Evolutionary conservation across 1,140 invertebrate genomes (phyloP).

Genomic region (Argopecten irradians): DNA sequence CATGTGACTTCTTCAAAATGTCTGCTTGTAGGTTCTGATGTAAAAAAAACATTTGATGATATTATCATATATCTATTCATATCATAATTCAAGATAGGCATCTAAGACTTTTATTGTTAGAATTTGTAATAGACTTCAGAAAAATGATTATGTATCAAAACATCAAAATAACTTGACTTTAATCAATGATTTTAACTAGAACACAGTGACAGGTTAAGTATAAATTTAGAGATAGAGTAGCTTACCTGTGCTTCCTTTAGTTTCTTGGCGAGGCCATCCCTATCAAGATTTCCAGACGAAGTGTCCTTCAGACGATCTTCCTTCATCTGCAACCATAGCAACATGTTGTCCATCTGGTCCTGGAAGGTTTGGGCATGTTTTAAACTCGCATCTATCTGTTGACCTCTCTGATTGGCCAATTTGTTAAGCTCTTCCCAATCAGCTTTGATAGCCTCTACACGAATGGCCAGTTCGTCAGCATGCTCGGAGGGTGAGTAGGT

Average conservation of each 20-base stretch:
- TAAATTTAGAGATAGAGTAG: background rate
- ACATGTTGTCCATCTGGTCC: conserved; percentile 88
- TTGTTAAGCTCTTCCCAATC: conserved; percentile 67
- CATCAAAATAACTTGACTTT: background rate
- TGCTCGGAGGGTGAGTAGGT: conserved; percentile 77
- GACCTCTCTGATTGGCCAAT: conserved; percentile 56
- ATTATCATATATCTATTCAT: background rate
- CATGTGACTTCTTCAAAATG: conserved; percentile 91
- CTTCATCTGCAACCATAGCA: conserved; percentile 91
- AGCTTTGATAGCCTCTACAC: conserved; percentile 59
- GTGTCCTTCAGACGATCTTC: conserved; percentile 90
- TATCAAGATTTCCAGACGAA: conserved; percentile 90
- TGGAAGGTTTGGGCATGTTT: conserved; percentile 95
- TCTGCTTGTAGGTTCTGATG: conserved; percentile 87
- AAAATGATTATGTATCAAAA: background rate
- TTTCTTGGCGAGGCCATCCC: conserved; percentile 91
- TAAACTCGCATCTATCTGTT: conserved; percentile 61
- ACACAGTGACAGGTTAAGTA: background rate
- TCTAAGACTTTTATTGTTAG: background rate
- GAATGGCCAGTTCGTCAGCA: conserved; percentile 57
- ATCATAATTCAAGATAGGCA: background rate
- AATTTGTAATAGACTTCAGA: background rate
- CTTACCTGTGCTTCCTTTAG: conserved; percentile 89
- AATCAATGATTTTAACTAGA: background rate
- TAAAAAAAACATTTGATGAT: background rate